phyloP scores from a whole-genome alignment of 2,113 vertebrate species.

The Boulengerochromis microlepis region DNA sequence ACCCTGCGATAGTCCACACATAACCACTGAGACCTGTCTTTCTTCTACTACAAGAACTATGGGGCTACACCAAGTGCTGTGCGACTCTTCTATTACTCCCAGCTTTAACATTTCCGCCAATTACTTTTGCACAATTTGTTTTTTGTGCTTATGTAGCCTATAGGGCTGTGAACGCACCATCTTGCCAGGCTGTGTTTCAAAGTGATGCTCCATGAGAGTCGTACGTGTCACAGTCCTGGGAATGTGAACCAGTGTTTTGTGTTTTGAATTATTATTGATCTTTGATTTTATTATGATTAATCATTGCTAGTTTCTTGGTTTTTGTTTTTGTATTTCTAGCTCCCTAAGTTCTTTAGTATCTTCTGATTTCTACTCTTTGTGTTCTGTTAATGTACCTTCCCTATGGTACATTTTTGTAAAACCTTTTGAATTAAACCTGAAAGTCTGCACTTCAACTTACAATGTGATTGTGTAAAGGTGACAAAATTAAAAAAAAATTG shows the following conservation, averaged over 20 bases:
- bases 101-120: not conserved
- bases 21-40: not conserved
- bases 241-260: not conserved
- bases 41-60: not conserved
- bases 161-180: not conserved
- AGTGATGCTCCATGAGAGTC: not conserved
- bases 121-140: not conserved
- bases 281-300: not conserved
- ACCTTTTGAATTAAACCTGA: not conserved
- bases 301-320: not conserved
- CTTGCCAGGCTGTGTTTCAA: not conserved
- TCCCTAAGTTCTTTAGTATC: not conserved
- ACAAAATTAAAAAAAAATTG: accelerated
- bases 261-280: not conserved
- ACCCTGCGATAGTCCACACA: not conserved
- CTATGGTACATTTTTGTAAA: not conserved
- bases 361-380: not conserved
- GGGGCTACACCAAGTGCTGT: not conserved
- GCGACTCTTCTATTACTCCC: not conserved
- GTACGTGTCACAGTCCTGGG: not conserved
- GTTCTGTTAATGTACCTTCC: not conserved
- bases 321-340: not conserved
- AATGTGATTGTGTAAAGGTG: not conserved
- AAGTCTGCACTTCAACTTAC: not conserved
- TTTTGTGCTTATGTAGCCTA: not conserved